Percentiles rank a stretch among this genome's conserved stretches.
These are phyloP conservation scores for Echeneis naucrates DNA, from an alignment of 2,797 vertebrate genomes.

Conservation along the genomic window DNA sequence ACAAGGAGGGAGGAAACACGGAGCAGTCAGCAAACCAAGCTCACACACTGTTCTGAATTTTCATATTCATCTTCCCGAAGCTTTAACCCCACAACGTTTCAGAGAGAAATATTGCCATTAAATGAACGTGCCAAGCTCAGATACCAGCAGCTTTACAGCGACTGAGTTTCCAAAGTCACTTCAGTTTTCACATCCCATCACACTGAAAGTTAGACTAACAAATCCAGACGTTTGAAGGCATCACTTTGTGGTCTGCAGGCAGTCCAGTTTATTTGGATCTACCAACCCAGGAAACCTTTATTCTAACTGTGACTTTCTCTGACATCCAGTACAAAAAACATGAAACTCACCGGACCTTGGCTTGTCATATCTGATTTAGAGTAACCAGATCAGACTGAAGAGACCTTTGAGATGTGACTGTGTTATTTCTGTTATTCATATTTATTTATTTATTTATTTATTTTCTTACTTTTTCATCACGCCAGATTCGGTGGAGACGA, in stretches of 20 bases:
- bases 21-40: neutral
- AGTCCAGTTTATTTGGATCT: too few species aligned
- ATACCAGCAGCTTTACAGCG: neutral
- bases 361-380: too few species aligned
- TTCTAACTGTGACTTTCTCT: too few species aligned
- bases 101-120: neutral
- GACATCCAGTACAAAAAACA: too few species aligned
- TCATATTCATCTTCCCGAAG: neutral
- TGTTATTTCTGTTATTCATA: too few species aligned
- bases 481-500: neutral
- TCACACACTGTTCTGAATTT: too few species aligned
- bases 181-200: neutral
- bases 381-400: too few species aligned
- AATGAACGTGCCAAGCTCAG: neutral
- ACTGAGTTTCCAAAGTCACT: neutral
- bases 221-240: too few species aligned
- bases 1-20: constrained; percentile 14
- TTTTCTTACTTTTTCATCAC: neutral
- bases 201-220: neutral
- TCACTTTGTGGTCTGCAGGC: too few species aligned
- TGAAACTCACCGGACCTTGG: too few species aligned
- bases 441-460: too few species aligned
- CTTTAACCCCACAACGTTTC: neutral
- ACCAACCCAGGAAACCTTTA: too few species aligned
- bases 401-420: neutral